These are phyloP conservation scores for Carlito syrichta DNA, from an alignment of 2,113 vertebrate species.

Conservation along the genomic window DNA sequence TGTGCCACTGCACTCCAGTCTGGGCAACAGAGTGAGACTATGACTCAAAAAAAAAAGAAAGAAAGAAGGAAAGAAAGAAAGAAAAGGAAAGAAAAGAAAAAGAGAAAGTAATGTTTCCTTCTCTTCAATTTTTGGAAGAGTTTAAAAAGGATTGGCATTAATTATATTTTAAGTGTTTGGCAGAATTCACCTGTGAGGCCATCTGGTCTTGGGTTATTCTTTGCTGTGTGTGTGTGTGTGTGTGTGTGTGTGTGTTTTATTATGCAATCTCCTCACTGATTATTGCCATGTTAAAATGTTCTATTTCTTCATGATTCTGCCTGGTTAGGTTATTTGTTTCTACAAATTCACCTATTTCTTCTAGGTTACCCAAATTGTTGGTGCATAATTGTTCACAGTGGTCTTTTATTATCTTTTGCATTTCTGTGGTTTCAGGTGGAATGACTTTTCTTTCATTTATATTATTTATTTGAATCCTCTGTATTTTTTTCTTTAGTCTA, in stretches of 20 bases:
- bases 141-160: neutral
- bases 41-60: no score
- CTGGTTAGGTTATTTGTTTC: neutral
- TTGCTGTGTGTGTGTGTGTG: neutral
- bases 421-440: neutral
- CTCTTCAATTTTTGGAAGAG: neutral
- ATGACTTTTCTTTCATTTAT: neutral
- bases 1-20: no score
- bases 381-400: neutral
- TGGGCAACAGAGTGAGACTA: no score
- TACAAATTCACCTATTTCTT: neutral
- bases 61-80: no score
- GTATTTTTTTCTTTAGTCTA: neutral
- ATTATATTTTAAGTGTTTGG: neutral
- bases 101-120: no score
- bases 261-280: neutral
- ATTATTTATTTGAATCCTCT: neutral
- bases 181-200: neutral
- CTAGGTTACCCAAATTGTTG: neutral
- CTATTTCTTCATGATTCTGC: neutral
- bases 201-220: neutral
- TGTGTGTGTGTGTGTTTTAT: no score
- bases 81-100: no score
- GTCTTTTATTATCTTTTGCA: neutral
- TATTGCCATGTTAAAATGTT: neutral